Percentiles rank a stretch among this genome's conserved stretches.
Conservation (phyloP, 1,140 invertebrate genomes). For the Bombus pascuorum region DNA sequence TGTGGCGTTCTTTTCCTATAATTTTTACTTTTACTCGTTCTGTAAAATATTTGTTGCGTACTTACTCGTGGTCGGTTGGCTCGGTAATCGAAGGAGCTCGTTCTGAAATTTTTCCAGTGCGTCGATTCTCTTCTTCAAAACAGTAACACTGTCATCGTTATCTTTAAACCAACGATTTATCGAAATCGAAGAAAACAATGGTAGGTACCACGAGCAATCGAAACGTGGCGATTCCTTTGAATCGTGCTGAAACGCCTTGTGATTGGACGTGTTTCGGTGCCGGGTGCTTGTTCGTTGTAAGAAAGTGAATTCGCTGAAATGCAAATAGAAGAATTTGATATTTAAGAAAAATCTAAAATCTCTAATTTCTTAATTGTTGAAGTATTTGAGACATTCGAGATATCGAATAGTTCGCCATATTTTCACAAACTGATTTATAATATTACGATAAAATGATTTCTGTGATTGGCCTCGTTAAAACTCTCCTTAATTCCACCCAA, state of each 20-base stretch:
- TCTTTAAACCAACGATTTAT: slow-evolving; percentile 5
- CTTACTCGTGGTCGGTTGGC: slow-evolving; percentile 20
- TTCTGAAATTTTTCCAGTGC: slow-evolving; percentile 27
- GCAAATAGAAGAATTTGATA: background rate
- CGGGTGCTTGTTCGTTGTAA: background rate
- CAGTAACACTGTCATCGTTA: background rate
- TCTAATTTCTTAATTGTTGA: background rate
- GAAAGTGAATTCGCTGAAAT: background rate
- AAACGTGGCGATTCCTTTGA: background rate
- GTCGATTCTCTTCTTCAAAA: slow-evolving; percentile 15
- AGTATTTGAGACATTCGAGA: background rate
- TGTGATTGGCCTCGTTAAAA: background rate
- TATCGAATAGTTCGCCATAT: background rate
- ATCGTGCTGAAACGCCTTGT: background rate
- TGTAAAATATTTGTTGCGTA: background rate
- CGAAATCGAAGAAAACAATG: slow-evolving; percentile 1
- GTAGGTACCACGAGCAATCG: background rate
- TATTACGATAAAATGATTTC: too few species aligned
- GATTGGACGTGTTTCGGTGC: background rate
- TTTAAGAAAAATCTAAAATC: too few species aligned
- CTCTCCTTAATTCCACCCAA: background rate
- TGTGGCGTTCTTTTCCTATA: background rate
- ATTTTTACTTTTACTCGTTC: background rate
- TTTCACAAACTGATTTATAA: background rate
- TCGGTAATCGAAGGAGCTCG: slow-evolving; percentile 3